Evolutionary conservation across 2,888 invertebrate genomes (phyloP), one percentile per base, ranked within the genome.

Genomic region (Chrysolina americana): DNA sequence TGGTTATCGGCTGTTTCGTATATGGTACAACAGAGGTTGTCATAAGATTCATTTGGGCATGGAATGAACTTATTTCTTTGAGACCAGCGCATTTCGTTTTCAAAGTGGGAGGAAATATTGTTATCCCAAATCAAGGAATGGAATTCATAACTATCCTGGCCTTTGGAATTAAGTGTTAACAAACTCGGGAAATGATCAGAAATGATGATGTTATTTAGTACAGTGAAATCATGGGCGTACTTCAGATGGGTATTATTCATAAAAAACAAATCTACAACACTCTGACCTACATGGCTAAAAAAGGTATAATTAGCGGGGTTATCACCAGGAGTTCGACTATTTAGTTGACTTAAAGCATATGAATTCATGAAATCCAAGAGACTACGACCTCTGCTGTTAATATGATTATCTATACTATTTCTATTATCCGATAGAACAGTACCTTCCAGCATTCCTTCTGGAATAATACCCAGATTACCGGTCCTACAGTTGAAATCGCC

Each of bases 321-420:
- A 21, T 21, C 53, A 53, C 21, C 19, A 19, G 53, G 21, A 53
- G 53, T 53, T 53, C 53, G 21, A 53, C 10, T 21, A 53, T 53
- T 53, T 53, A 53, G 21, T 21, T 53, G 53, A 15, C 41, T 28
- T 28, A 63, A 28, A 8, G 2, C 4, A 63, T 63, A 36, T 36
- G 41, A 63, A 63, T 63, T 5, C 63, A 63, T 63, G 63, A 41
- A 63, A 10, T 63, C 15, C 36, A 63, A 41, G 1, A 63, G 17
- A 59, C 28, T 59, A 23, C 10, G 59, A 21, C 59, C 23, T 4
- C 28, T 63, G 10, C 17, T 41, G 62, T 28, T 62, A 15, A 28
- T 36, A 41, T 28, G 4, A n/a, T 62, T 36, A 62, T 62, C 62
- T 28, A 36, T n/a, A 41, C 41, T 36, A 28, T 63, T 4, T 17